Evolutionary conservation across 2,113 vertebrate species (phyloP).

Genomic region (Petromus typicus): DNA sequence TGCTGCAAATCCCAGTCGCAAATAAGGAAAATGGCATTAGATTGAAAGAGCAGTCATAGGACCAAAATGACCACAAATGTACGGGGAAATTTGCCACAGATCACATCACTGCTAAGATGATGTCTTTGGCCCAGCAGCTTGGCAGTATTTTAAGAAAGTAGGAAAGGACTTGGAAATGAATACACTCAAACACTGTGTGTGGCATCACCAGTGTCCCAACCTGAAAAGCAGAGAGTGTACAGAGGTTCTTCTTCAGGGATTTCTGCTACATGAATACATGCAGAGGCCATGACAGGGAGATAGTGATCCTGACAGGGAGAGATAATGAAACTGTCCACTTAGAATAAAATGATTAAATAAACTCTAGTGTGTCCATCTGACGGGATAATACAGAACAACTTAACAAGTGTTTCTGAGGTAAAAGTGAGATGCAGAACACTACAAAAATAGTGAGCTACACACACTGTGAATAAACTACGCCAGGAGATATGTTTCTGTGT

Average conservation of each 20-base stretch:
- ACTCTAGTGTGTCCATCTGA: not conserved
- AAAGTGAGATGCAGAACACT: not conserved
- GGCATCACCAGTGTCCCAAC: not conserved
- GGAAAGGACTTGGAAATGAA: not conserved
- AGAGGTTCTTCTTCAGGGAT: not conserved
- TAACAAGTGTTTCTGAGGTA: not conserved
- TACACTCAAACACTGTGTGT: not conserved
- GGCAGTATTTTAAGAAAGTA: slow-evolving; percentile 1
- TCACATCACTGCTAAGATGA: not conserved
- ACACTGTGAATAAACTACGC: not conserved
- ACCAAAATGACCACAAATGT: not conserved
- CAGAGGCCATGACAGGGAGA: not conserved
- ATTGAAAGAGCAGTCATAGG: not conserved
- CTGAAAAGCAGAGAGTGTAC: not conserved
- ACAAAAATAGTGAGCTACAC: not conserved
- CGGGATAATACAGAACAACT: not conserved
- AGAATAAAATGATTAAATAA: not conserved
- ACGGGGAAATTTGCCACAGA: slow-evolving; percentile 1
- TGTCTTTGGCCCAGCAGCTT: not conserved
- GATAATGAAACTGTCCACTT: not conserved
- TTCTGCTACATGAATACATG: not conserved
- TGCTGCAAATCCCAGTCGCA: not conserved
- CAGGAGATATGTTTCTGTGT: not conserved
- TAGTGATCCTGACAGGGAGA: not conserved
- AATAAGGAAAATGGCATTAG: not conserved